A percentile compares a stretch with the other conserved stretches of the same genome.
Evolutionary conservation across 2,888 invertebrate genomes (phyloP).

Genomic region (Adelphocoris suturalis): DNA sequence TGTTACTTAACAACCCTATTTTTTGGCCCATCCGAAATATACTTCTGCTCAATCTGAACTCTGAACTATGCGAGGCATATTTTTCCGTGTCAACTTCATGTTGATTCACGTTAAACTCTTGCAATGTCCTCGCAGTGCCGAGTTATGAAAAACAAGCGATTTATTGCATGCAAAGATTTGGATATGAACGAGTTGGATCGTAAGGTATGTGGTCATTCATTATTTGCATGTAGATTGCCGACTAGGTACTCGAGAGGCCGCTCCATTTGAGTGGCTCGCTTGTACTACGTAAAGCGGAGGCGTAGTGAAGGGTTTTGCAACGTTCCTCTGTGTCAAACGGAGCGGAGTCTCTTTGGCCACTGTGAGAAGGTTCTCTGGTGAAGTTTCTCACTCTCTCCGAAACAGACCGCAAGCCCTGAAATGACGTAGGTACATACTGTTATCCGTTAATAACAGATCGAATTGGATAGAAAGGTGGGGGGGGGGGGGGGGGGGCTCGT

Average conservation of each 20-base stretch:
- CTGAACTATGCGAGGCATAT: too few species aligned
- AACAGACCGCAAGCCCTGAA: conserved; percentile 37
- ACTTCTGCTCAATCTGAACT: too few species aligned
- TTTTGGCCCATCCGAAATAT: too few species aligned
- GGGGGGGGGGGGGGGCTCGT: not conserved
- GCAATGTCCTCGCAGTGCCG: too few species aligned
- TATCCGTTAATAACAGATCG: conserved; percentile 63
- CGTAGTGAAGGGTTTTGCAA: conserved; percentile 7
- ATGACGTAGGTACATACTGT: conserved; percentile 61
- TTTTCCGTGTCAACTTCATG: too few species aligned
- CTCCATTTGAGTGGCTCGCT: not conserved
- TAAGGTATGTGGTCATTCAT: too few species aligned
- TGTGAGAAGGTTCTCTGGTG: conserved; percentile 64
- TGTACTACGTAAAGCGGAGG: not conserved
- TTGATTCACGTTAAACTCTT: too few species aligned
- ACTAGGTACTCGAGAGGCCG: not conserved
- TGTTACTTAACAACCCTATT: too few species aligned
- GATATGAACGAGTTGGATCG: too few species aligned
- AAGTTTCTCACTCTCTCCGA: conserved; percentile 63
- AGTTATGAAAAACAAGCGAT: too few species aligned
- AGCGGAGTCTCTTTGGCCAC: not conserved
- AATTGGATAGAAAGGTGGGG: too few species aligned
- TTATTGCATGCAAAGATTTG: too few species aligned
- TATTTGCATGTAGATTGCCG: conserved; percentile 25
- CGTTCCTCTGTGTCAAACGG: conserved; percentile 22